Evolutionary conservation across 92 coral and sea anemone species (phyloP), one percentile per base, ranked within the genome.

Genomic region (Paramuricea clavata): DNA sequence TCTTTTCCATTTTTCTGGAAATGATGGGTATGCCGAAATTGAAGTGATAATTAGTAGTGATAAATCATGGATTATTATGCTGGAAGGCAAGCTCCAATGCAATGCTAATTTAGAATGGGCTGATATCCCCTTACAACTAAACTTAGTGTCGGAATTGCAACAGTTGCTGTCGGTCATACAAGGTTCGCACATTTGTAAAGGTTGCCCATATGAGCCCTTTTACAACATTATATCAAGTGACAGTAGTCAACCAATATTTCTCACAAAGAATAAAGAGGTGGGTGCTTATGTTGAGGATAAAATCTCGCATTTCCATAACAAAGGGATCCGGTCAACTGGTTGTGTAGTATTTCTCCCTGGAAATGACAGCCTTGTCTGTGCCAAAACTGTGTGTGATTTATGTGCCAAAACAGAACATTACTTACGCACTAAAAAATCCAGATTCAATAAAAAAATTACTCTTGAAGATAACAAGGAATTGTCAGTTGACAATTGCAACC

Each of bases 301-400:
- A 6, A 52, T 60, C n/a, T 81, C 85, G 22, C 54, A 81, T 43
- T 85, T 85, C 69, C 88, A 85, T 85, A 34, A 71, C 50, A 85
- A 73, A 70, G 69, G 56, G 57, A 85, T 85, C 27, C 23, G 88
- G 57, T 85, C 88, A 31, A 72, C 72, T 23, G 22, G 41, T 52
- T 83, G 87, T 50, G 56, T 74, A 69, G 74, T 56, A 60, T 85
- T 85, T 85, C 88, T 85, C n/a, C 88, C 88, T 73, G 74, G 83
- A 85, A 74, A 31, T n/a, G 88, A 54, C 70, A 49, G 74, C 69
- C 25, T 85, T 5, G 62, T 85, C 43, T 73, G 71, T 67, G 70
- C 42, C 25, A 85, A 57, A 75, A 71, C 33, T 34, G 42, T 85
- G 50, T 85, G 88, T 85, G 88, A 74, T 50, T 35, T 85, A 23